Evolutionary conservation across 2,797 vertebrate species (phyloP).

Genomic region (Chelidonichthys spinosus): DNA sequence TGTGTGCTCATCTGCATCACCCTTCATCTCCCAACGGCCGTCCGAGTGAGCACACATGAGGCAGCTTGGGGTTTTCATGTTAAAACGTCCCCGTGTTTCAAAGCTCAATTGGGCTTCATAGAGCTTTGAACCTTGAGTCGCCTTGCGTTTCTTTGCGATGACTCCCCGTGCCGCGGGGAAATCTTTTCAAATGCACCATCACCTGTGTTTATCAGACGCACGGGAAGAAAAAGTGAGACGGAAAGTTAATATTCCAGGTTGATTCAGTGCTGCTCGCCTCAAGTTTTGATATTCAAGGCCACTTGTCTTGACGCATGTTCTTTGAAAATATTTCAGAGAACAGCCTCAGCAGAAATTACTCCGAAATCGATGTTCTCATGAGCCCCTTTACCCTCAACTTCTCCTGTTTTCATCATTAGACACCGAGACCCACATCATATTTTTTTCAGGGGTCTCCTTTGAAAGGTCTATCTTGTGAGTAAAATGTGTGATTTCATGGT

Average conservation of each 20-base stretch:
- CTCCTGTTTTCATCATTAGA: background rate
- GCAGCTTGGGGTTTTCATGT: constrained; percentile 61
- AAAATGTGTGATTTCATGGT: constrained; percentile 41
- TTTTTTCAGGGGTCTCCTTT: constrained; percentile 1
- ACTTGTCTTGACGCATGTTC: constrained; percentile 35
- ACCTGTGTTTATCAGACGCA: constrained; percentile 52
- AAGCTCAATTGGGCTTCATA: constrained; percentile 73
- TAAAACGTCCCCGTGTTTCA: constrained; percentile 65
- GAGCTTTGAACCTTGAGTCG: constrained; percentile 64
- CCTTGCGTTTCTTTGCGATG: constrained; percentile 32
- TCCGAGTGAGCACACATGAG: constrained; percentile 46
- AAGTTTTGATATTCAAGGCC: constrained; percentile 54
- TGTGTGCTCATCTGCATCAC: constrained; percentile 36
- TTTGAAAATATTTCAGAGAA: constrained; percentile 10
- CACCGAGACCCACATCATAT: background rate
- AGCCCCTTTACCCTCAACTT: background rate
- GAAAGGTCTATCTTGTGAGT: constrained; percentile 15
- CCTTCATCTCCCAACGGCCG: constrained; percentile 59
- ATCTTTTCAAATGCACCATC: constrained; percentile 64
- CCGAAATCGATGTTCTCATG: background rate
- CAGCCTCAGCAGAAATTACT: background rate
- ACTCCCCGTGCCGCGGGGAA: constrained; percentile 39
- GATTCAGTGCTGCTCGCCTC: constrained; percentile 9
- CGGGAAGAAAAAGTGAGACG: constrained; percentile 27
- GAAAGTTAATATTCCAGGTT: constrained; percentile 40